Percentiles rank a stretch among this genome's conserved stretches.
phyloP scores from a whole-genome alignment of 2,888 invertebrate genomes.

The Exocentrus adspersus region DNA sequence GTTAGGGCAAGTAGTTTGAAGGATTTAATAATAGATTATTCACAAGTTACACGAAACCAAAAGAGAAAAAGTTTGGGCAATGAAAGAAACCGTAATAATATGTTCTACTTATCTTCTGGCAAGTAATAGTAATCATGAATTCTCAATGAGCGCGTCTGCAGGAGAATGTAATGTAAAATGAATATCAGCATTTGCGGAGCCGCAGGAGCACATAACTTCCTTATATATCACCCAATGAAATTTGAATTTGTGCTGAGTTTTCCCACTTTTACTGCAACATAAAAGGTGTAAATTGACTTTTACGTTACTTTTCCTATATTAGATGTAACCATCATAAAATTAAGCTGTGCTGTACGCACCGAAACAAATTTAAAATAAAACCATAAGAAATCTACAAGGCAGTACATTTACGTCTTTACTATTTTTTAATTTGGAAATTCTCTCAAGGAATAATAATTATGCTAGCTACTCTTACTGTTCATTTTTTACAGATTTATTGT shows the following conservation, averaged over 20 bases:
- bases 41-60: too few relatives aligned
- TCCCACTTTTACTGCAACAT: constrained; percentile 38
- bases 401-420: too few relatives aligned
- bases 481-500: neutral
- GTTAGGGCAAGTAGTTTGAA: too few relatives aligned
- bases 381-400: too few relatives aligned
- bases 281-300: constrained; percentile 39
- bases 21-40: neutral
- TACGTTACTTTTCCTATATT: constrained; percentile 1
- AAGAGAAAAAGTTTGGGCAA: neutral
- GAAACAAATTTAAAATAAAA: too few relatives aligned
- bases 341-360: too few relatives aligned
- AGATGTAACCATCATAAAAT: neutral
- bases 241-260: constrained; percentile 45
- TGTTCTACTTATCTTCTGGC: constrained; percentile 36
- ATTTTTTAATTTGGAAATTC: too few relatives aligned
- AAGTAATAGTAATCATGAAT: constrained; percentile 39
- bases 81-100: constrained; percentile 16
- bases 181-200: constrained; percentile 37
- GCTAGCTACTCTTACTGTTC: too few relatives aligned
- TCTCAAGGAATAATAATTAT: too few relatives aligned
- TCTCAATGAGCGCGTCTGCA: constrained; percentile 31
- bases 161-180: constrained; percentile 40
- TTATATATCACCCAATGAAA: constrained; percentile 45
- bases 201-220: constrained; percentile 39